phyloP scores from a whole-genome alignment of 2,113 vertebrate species.

The Oxyruncus cristatus region DNA sequence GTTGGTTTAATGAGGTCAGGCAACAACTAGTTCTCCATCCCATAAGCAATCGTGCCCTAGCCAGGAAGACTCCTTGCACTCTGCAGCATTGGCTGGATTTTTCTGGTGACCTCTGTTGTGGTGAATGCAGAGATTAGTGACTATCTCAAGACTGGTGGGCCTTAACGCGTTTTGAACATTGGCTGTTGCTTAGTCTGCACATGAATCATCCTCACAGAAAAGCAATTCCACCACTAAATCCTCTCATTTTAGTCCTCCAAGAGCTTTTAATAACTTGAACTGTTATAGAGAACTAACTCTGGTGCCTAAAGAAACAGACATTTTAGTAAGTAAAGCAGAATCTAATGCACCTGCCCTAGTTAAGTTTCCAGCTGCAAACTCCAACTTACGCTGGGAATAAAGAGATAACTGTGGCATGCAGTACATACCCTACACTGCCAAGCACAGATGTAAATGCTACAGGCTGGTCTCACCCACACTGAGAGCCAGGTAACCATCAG shows the following conservation, averaged over 20 bases:
- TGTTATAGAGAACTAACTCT: neutral
- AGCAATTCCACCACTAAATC: neutral
- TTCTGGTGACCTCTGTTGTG: neutral
- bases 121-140: neutral
- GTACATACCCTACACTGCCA: neutral
- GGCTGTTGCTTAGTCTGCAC: neutral
- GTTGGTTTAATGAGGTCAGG: neutral
- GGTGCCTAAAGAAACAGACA: neutral
- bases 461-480: neutral
- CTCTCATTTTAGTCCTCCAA: neutral
- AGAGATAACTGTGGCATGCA: neutral
- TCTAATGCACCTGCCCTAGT: neutral
- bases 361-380: neutral
- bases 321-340: neutral
- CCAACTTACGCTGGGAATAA: neutral
- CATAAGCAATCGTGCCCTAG: neutral
- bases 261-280: neutral
- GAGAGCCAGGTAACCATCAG: neutral
- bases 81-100: neutral
- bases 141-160: neutral
- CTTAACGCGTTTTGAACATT: neutral
- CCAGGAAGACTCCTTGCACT: neutral
- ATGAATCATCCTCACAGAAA: neutral
- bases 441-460: neutral
- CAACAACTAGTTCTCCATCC: fast-evolving